A percentile compares a stretch with the other conserved stretches of the same genome.
Evolutionary conservation across 1,140 invertebrate genomes (phyloP).

Genomic region (Eumaeus atala): DNA sequence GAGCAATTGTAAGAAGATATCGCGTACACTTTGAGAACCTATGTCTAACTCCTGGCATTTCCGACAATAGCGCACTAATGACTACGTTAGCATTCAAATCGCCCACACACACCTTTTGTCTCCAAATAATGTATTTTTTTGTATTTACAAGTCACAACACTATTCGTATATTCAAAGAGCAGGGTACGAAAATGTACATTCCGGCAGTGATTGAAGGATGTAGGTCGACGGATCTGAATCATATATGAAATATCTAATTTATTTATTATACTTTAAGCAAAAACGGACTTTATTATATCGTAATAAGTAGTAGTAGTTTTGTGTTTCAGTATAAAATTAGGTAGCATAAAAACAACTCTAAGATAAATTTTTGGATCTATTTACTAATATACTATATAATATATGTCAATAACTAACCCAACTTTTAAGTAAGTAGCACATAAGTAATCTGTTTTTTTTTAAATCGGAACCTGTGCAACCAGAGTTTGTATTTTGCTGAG

Average conservation of each 20-base stretch:
- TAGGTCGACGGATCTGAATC: slow-evolving; percentile 50
- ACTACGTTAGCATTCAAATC: slow-evolving; percentile 67
- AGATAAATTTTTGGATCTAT: no score
- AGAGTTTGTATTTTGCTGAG: no score
- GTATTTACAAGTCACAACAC: slow-evolving; percentile 46
- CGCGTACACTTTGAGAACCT: slow-evolving; percentile 41
- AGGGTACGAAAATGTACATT: slow-evolving; percentile 37
- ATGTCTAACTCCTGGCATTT: slow-evolving; percentile 46
- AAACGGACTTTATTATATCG: not conserved
- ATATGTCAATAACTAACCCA: no score
- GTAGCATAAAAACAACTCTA: no score
- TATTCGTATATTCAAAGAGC: slow-evolving; percentile 61
- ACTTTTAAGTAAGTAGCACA: no score
- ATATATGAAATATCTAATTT: not conserved
- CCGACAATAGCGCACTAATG: slow-evolving; percentile 63
- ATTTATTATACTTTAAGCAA: not conserved
- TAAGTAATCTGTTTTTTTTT: no score
- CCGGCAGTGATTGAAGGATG: slow-evolving; percentile 56
- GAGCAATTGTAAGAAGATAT: not conserved
- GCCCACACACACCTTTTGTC: slow-evolving; percentile 63
- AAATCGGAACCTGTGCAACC: no score
- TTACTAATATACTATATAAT: no score
- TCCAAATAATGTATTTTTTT: slow-evolving; percentile 56
- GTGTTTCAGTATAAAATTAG: no score
- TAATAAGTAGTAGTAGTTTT: no score